Evolutionary conservation across 2,888 invertebrate species (phyloP), one percentile per base, ranked within the genome.

Genomic region (Acanthosepion lycidas): DNA sequence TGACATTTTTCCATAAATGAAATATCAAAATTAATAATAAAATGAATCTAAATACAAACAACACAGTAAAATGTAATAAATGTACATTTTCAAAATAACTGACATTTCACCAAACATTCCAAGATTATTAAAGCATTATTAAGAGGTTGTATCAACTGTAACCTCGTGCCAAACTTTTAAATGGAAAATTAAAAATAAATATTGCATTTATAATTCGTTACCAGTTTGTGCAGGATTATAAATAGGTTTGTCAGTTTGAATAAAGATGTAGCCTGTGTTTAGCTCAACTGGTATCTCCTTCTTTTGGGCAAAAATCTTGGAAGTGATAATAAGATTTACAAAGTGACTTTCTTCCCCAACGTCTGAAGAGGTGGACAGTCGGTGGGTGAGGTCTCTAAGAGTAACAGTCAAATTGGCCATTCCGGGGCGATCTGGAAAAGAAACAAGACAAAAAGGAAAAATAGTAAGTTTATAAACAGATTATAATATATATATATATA

Each of bases 141-240:
- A 42, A 42, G 42, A 42, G 42, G 2, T 42, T 42, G 42, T 42
- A 42, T 42, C 42, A 42, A 42, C 42, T 42, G 3, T 42, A 42
- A 42, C 42, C 42, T 42, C 2, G 42, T 42, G 42, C 2, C 42
- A 42, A 42, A 42, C 42, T 42, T 42, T 51, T 6, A 51, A 12
- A 51, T 51, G 51, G 15, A 51, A 15, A 51, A 51, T 42, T 42
- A 51, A 51, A 51, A 8, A 51, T 12, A 51, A 51, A 51, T 15
- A 51, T 51, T 51, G 8, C 51, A 51, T 51, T 8, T 51, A 51
- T n/a, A 93, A 51, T 42, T 23, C 0, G 94, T 94, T 95, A 96
- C 96, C 96, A 95, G 95, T 95, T 93, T 96, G 96, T n/a, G 96
- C 95, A 9, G 97, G 97, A 3, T 96, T 96, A 94, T 97, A 97